Conservation (phyloP, 2,797 vertebrate species). For the Acanthopagrus latus region DNA sequence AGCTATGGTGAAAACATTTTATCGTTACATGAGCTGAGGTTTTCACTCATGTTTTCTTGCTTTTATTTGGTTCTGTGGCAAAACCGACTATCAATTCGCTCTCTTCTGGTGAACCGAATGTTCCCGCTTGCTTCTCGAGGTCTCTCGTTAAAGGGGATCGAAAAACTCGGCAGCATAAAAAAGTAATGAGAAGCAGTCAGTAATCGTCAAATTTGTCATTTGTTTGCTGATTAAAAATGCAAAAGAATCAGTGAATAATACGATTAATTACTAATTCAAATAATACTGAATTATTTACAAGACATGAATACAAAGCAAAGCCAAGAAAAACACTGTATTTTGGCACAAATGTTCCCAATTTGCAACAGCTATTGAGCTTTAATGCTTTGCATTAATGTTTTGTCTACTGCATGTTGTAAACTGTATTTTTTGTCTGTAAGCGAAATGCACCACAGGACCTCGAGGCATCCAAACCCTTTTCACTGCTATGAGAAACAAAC, state of each 20-base stretch:
- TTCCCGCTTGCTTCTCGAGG: conserved; percentile 34
- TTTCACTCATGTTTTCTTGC: conserved; percentile 22
- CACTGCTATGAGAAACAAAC: conserved; percentile 3
- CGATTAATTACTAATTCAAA: conserved; percentile 1
- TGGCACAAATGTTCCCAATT: neutral
- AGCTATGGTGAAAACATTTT: conserved; percentile 17
- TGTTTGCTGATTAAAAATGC: conserved; percentile 41
- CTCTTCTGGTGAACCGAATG: conserved; percentile 15
- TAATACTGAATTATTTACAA: conserved; percentile 20
- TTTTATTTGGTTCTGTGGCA: conserved; percentile 32
- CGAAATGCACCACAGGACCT: conserved; percentile 47
- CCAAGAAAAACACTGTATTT: neutral
- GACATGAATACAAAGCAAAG: neutral
- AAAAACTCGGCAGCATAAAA: conserved; percentile 18
- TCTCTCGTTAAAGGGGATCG: conserved; percentile 28
- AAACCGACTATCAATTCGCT: conserved; percentile 43
- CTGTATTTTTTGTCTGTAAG: neutral
- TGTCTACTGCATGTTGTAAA: neutral
- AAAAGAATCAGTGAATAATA: conserved; percentile 5
- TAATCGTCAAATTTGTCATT: conserved; percentile 36
- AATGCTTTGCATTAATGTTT: neutral
- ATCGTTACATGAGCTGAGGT: conserved; percentile 15
- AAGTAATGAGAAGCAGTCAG: conserved; percentile 8
- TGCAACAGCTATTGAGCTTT: neutral
- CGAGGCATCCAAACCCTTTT: conserved; percentile 13